Percentiles rank a stretch among this genome's conserved stretches.
Evolutionary conservation across 2,888 invertebrate genomes (phyloP).

Genomic region (Phalangium opilio): DNA sequence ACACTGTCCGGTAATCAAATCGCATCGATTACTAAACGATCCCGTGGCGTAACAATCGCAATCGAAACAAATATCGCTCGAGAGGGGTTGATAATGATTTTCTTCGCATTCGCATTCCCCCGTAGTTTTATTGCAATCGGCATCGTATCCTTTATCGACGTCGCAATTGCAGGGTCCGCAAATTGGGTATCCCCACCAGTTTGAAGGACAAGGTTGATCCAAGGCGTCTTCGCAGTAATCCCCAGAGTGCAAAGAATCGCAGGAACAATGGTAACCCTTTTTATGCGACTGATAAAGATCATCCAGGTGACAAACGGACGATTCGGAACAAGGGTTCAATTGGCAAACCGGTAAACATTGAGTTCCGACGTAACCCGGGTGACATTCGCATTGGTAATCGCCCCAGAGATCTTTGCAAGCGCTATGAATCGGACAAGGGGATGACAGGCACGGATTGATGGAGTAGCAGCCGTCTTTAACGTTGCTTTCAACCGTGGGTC

Average conservation of each 20-base stretch:
- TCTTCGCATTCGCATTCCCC: conserved; percentile 82
- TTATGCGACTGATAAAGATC: neutral
- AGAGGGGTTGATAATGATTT: conserved; percentile 65
- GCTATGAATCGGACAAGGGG: conserved; percentile 49
- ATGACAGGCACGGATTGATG: conserved; percentile 37
- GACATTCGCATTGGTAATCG: conserved; percentile 35
- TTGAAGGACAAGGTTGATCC: conserved; percentile 57
- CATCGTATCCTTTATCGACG: conserved; percentile 64
- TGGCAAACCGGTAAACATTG: conserved; percentile 65
- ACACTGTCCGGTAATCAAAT: conserved; percentile 68
- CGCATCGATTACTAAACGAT: conserved; percentile 53
- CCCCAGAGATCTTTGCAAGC: conserved; percentile 41
- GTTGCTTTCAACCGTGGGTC: conserved; percentile 65
- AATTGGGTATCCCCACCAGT: conserved; percentile 86
- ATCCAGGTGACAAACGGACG: conserved; percentile 51
- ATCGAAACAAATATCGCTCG: conserved; percentile 54
- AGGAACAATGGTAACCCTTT: conserved; percentile 60
- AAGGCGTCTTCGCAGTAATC: conserved; percentile 32
- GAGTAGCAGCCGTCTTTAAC: conserved; percentile 67
- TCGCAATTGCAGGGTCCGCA: conserved; percentile 91
- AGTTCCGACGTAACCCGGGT: conserved; percentile 34
- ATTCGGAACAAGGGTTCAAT: conserved; percentile 58
- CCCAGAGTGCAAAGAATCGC: conserved; percentile 55
- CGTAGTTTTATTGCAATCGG: conserved; percentile 71
- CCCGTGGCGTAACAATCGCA: conserved; percentile 86